Percentiles rank a stretch among this genome's conserved stretches.
phyloP scores from a whole-genome alignment of 2,797 vertebrate species.

The Coregonus suidteri region DNA sequence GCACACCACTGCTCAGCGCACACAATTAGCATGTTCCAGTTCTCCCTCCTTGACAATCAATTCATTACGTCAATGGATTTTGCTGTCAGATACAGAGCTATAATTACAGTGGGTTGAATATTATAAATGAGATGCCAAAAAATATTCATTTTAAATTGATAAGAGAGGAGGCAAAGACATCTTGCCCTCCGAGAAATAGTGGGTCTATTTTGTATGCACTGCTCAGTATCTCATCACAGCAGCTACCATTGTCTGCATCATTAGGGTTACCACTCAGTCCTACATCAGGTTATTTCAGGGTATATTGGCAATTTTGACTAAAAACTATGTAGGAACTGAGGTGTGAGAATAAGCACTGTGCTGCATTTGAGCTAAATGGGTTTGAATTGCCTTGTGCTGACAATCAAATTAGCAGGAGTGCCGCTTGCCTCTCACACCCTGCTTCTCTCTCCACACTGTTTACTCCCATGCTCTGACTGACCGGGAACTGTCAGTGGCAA shows the following conservation, averaged over 20 bases:
- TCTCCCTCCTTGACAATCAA: constrained; percentile 41
- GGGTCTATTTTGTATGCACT: constrained; percentile 32
- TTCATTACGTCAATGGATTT: constrained; percentile 58
- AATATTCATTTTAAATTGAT: constrained; percentile 53
- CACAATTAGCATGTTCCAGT: constrained; percentile 34
- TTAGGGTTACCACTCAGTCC: constrained; percentile 12
- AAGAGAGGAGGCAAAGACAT: constrained; percentile 22
- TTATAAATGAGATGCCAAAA: constrained; percentile 47
- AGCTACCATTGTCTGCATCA: constrained; percentile 32
- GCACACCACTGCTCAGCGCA: constrained; percentile 20
- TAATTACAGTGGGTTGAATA: constrained; percentile 50
- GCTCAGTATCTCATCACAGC: constrained; percentile 50
- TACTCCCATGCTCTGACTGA: constrained; percentile 26
- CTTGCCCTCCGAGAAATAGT: constrained; percentile 26
- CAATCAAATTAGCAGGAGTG: constrained; percentile 39
- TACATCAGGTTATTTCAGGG: constrained; percentile 27
- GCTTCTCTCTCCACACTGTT: constrained; percentile 28
- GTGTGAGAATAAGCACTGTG: constrained; percentile 1
- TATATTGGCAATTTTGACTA: constrained; percentile 13
- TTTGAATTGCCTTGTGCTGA: neutral
- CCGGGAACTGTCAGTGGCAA: constrained; percentile 21
- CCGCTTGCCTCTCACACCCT: constrained; percentile 32
- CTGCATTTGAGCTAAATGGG: neutral
- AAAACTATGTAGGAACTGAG: neutral
- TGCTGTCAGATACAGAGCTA: constrained; percentile 35